Conservation (phyloP, 2,888 invertebrate genomes). For the Spilarctia lutea region DNA sequence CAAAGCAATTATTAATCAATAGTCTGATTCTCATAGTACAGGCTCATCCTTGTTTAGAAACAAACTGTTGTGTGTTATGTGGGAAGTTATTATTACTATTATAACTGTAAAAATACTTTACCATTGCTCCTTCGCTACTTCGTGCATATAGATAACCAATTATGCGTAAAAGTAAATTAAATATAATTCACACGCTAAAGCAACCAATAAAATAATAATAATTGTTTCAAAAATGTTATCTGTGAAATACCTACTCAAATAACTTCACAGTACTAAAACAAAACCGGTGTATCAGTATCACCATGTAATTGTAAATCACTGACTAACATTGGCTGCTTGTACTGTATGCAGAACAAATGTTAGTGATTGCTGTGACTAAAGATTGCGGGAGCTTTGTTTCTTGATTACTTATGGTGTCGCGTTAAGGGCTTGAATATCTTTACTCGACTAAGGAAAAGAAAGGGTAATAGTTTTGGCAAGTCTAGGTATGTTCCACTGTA, state of each 20-base stretch:
- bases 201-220: not conserved
- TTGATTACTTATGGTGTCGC: not conserved
- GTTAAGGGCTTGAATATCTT: not conserved
- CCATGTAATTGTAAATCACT: conserved; percentile 46
- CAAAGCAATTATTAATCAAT: no score
- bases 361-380: not conserved
- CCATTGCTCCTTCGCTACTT: no score
- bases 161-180: not conserved
- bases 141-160: not conserved
- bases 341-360: not conserved
- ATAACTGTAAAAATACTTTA: no score
- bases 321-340: conserved; percentile 32
- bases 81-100: no score
- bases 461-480: no score
- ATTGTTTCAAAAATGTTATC: not conserved
- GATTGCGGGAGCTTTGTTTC: conserved; percentile 1
- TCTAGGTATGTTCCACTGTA: no score
- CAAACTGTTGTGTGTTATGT: no score
- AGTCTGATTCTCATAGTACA: no score
- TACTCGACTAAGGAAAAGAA: no score
- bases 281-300: conserved; percentile 26
- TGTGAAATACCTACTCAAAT: conserved; percentile 14
- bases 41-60: no score
- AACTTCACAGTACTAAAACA: conserved; percentile 31
- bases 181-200: conserved; percentile 7